Evolutionary conservation across 1,140 invertebrate species (phyloP).

Genomic region (Scaptomyza hsui): DNA sequence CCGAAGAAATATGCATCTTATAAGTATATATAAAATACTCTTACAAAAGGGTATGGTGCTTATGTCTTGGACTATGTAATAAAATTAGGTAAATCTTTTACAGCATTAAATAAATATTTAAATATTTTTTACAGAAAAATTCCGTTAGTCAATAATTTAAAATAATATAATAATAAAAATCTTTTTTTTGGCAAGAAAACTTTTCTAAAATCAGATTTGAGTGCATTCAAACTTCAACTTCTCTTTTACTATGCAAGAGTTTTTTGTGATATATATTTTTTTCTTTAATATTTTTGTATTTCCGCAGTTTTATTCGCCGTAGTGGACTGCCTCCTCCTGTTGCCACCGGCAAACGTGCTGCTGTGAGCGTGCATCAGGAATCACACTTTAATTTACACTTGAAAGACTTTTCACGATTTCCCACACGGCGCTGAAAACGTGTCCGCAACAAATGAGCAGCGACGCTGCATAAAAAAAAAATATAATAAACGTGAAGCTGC

Average conservation of each 20-base stretch:
- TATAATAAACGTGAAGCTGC: background rate
- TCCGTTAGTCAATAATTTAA: no score
- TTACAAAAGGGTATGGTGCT: background rate
- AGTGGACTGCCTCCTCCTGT: slow-evolving; percentile 16
- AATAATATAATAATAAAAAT: no score
- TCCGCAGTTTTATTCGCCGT: slow-evolving; percentile 40
- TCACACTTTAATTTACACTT: slow-evolving; percentile 68
- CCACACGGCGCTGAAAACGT: slow-evolving; percentile 60
- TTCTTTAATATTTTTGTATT: slow-evolving; percentile 38
- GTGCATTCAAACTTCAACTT: background rate
- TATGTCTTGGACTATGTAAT: background rate
- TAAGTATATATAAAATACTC: slow-evolving; percentile 10
- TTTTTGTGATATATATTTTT: background rate
- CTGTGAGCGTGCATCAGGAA: slow-evolving; percentile 70
- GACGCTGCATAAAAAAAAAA: slow-evolving; percentile 58
- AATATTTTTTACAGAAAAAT: no score
- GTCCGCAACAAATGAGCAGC: slow-evolving; percentile 80
- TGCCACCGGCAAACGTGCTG: slow-evolving; percentile 30
- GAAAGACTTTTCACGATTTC: slow-evolving; percentile 58
- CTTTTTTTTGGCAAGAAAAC: no score
- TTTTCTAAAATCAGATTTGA: background rate
- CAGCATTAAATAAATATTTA: no score
- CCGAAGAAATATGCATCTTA: background rate
- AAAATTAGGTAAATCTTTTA: background rate
- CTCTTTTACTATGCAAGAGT: no score